Evolutionary conservation across 2,888 invertebrate genomes (phyloP), one percentile per base, ranked within the genome.

Genomic region (Herminia tarsipennalis): DNA sequence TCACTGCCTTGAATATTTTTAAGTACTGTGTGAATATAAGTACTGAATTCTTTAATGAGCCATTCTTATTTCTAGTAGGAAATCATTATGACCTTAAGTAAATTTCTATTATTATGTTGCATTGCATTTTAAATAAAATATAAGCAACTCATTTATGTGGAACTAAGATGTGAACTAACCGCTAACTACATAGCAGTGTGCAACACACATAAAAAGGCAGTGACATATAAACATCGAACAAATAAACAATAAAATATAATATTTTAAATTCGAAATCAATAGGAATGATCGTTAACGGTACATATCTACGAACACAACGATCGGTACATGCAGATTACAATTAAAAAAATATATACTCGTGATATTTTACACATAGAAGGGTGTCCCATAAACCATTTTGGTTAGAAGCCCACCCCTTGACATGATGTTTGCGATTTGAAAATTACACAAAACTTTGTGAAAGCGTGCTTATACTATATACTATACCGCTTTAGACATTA

Each of bases 251-350:
- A 59, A 70, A 70, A 68, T 69, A 67, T 66, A 54, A 70, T 72
- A 46, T 40, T 36, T 73, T 76, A 84, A 88, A 88, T 87, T 88
- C 85, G 85, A 86, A 83, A 70, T 68, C 54, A 72, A 76, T 83
- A 88, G 88, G 88, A 88, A 88, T 86, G 81, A 83, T 81, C 78
- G 76, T 68, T 70, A 63, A 66, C 60, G 61, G 74, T 68, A 76
- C 59, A 73, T 65, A 74, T 49, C 77, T 83, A 80, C 56, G 73
- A 76, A 76, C 57, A 73, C 55, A 73, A 74, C 73, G 70, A 76
- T 68, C 72, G 62, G 54, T 60, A 66, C 81, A 84, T 83, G 83
- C 83, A 78, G 39, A 63, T 63, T 59, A 68, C 66, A 76, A 53
- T 52, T 64, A 63, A 66, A 56, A 61, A 3, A 20, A 18, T 4